phyloP scores from a whole-genome alignment of 2,888 invertebrate species.

The Phasia obesa region DNA sequence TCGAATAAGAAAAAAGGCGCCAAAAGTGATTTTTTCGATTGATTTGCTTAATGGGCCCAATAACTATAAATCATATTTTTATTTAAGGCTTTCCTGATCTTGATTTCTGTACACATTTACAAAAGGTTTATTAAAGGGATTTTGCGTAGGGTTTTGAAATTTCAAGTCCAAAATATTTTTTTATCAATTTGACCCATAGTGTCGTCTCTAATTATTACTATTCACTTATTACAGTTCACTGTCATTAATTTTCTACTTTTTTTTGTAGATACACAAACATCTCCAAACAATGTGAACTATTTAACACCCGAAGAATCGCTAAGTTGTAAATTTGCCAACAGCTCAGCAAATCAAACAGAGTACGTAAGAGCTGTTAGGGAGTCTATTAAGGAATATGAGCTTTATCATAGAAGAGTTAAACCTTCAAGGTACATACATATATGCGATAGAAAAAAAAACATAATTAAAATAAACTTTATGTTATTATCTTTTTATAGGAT shows the following conservation, averaged over 20 bases:
- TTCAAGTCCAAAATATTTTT: too few relatives aligned
- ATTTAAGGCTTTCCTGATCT: too few relatives aligned
- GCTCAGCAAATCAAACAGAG: conserved; percentile 73
- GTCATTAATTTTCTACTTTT: background rate
- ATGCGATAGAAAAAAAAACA: background rate
- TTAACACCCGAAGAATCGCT: conserved; percentile 52
- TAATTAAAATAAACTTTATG: background rate
- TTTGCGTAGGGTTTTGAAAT: too few relatives aligned
- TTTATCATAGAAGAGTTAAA: conserved; percentile 70
- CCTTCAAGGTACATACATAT: conserved; percentile 66
- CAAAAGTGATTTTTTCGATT: too few relatives aligned
- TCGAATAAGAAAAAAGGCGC: too few relatives aligned
- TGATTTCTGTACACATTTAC: too few relatives aligned
- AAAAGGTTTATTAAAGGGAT: too few relatives aligned
- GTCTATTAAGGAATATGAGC: conserved; percentile 74
- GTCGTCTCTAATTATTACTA: too few relatives aligned
- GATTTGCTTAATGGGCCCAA: too few relatives aligned
- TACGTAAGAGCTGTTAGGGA: conserved; percentile 76
- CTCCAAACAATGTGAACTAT: background rate
- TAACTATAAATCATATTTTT: too few relatives aligned
- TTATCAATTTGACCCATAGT: too few relatives aligned
- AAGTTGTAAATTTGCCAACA: conserved; percentile 47
- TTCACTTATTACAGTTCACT: background rate
- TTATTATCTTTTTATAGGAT: conserved; percentile 82
- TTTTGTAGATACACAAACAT: conserved; percentile 19